Base-by-base conservation (phyloP, 2,888 invertebrate genomes). In the Meta bourneti region DNA sequence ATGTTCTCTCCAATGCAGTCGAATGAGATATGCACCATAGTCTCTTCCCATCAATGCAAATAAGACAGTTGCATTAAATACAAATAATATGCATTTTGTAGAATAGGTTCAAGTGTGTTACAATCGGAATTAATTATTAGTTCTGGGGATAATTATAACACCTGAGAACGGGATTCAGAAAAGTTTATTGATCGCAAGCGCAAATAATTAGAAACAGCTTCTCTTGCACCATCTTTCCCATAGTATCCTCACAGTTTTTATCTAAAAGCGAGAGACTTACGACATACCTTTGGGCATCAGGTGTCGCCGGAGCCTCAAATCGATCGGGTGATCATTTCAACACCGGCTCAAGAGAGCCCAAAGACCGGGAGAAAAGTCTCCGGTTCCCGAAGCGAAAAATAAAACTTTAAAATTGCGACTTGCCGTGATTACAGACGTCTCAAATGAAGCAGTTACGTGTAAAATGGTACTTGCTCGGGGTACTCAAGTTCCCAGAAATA, bases 381-480 rank as follows among this genome's bases (percentile, higher is more conserved):
- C 13, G 34, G 79, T 79, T 79, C 0, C 79, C 20, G 13, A 20
- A 16, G 16, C 8, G 1, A 20, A 7, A 20, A 79, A 79, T 54
- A 20, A 54, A 79, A 79, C 11, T 16, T 34, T 79, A 61, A 79
- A 79, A 79, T 79, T 79, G 79, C 54, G 79, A 79, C 20, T 54
- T 61, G 54, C 61, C 7, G 79, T 79, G 79, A 79, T 79, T 79
- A 79, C 79, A 16, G 61, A 34, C 54, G 61, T 20, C 54, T 79
- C 79, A 79, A 61, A 61, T 79, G 79, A 79, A 61, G 48, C 79
- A 79, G 79, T 79, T 61, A 48, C 13, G 79, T 79, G 79, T 54
- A 13, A 79, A 79, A 61, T 61, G 51, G 77, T 52, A 34, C 34
- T 34, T 34, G 34, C 34, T 34, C 34, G 34, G 34, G 34, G 34